A percentile compares a stretch with the other conserved stretches of the same genome.
Evolutionary conservation across 2,797 vertebrate species (phyloP).

Genomic region (Limnodromus scolopaceus): DNA sequence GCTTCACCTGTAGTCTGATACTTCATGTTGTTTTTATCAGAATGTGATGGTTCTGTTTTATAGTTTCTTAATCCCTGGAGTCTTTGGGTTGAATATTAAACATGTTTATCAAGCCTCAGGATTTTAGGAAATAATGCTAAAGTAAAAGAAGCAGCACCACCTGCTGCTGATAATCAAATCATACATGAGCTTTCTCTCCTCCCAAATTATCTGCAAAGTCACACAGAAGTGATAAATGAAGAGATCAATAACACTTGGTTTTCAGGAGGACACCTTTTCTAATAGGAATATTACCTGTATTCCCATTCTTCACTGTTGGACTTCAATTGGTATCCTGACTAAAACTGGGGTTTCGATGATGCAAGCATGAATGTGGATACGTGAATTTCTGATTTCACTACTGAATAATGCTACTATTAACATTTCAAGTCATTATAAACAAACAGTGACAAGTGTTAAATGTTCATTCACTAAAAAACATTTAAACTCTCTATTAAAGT

Average conservation of each 20-base stretch:
- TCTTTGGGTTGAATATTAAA: background rate
- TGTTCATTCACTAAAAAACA: slow-evolving; percentile 32
- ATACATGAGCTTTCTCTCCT: background rate
- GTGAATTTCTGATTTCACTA: slow-evolving; percentile 48
- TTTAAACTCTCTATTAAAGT: slow-evolving; percentile 49
- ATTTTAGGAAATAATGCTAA: background rate
- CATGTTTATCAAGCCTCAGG: background rate
- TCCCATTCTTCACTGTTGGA: background rate
- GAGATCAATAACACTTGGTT: background rate
- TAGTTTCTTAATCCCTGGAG: slow-evolving; percentile 6
- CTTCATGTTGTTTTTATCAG: background rate
- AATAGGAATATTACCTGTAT: background rate
- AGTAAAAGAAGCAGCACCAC: slow-evolving; percentile 19
- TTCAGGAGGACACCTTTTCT: background rate
- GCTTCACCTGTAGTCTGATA: background rate
- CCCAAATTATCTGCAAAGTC: background rate
- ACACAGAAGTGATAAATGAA: slow-evolving; percentile 12
- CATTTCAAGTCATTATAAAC: slow-evolving; percentile 50
- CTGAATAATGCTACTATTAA: slow-evolving; percentile 49
- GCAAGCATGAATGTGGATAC: slow-evolving; percentile 28
- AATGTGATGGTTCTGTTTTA: slow-evolving; percentile 9
- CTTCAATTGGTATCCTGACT: background rate
- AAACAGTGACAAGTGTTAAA: slow-evolving; percentile 30
- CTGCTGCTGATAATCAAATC: slow-evolving; percentile 9
- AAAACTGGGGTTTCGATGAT: slow-evolving; percentile 17